Evolutionary conservation across 1,140 invertebrate species (phyloP), one percentile per base, ranked within the genome.

Genomic region (Pantala flavescens): DNA sequence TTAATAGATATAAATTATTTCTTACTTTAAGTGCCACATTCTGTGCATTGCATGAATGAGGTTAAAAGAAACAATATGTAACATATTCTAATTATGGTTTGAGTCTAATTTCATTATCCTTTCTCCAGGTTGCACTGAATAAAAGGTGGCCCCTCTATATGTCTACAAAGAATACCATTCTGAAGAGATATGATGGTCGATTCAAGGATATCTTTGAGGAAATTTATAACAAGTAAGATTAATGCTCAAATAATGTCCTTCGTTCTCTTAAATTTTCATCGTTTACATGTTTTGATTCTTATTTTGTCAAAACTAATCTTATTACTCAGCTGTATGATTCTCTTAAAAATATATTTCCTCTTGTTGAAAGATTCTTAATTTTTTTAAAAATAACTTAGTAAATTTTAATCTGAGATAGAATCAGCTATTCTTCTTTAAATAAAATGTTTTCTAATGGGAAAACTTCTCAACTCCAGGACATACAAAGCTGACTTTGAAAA

Each of bases 131-230:
- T 79, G 92, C 93, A 19, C 82, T 95, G n/a, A 83, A 87, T 78
- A 94, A 93, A 81, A 89, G 88, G 78, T 93, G 90, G 90, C 92
- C 92, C 2, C 83, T 96, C 0, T 95, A 94, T 82, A 81, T 95
- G 80, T 94, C 92, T 71, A 96, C 94, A 7, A 97, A 97, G 82
- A 96, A 96, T 81, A 97, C 94, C 0, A 96, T 96, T 79, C 83
- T 96, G 24, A 97, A 97, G 81, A 85, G 87, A 76, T 97, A 96
- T 81, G 94, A 96, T 83, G 93, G 94, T 14, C 85, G 92, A n/a
- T 96, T 96, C 83, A 95, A 96, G 84, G 94, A 96, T 80, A 95
- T 96, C 77, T 96, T 97, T 83, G 87, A 95, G 84, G 93, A 94
- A 81, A 90, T 96, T 78, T 96, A 88, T 83, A 88, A 94, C 77